Conservation (phyloP, 2,797 vertebrate genomes). For the Naso thynnoides region DNA sequence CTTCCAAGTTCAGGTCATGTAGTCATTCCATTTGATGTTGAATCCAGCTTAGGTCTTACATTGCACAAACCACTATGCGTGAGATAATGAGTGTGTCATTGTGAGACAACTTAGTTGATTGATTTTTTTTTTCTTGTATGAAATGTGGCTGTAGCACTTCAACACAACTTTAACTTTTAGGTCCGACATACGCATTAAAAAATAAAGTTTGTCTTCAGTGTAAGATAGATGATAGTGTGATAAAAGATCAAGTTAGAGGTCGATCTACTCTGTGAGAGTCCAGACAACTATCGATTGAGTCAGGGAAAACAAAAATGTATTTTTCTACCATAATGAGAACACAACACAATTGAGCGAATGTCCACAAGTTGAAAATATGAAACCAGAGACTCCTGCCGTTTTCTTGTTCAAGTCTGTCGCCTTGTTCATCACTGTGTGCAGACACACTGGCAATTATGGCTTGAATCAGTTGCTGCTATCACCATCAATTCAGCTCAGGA, state of each 20-base stretch:
- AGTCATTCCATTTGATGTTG: not conserved
- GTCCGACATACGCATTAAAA: not conserved
- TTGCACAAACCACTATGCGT: not conserved
- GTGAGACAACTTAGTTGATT: not conserved
- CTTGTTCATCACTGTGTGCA: constrained; percentile 41
- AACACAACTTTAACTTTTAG: not conserved
- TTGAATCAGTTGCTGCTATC: constrained; percentile 40
- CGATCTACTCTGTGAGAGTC: not conserved
- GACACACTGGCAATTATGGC: constrained; percentile 30
- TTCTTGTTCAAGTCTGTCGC: constrained; percentile 10
- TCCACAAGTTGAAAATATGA: constrained; percentile 28
- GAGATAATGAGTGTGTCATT: not conserved
- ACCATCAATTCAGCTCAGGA: constrained; percentile 57
- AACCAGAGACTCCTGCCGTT: constrained; percentile 26
- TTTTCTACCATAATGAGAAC: constrained; percentile 40
- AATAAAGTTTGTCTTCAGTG: not conserved
- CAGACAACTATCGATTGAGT: constrained; percentile 32
- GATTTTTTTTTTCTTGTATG: not conserved
- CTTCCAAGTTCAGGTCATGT: not conserved
- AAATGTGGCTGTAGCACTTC: not conserved
- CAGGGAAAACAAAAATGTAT: constrained; percentile 15
- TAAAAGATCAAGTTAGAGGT: constrained; percentile 1
- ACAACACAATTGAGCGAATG: constrained; percentile 24
- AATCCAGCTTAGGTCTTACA: not conserved
- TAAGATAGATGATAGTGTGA: not conserved